Conservation (phyloP, 2,797 vertebrate genomes). For the Lepilemur septentrionalis region DNA sequence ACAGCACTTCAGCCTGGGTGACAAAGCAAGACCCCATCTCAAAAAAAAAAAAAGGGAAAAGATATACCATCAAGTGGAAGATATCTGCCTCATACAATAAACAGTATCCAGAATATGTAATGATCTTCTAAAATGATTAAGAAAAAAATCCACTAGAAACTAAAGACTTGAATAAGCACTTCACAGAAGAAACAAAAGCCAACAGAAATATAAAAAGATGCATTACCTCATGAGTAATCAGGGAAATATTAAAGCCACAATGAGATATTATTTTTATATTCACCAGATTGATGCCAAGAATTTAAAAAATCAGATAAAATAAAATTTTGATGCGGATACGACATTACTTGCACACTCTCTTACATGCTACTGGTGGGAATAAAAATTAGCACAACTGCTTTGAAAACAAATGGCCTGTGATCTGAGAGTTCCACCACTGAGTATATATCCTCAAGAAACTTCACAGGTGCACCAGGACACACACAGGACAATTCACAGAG, state of each 20-base stretch:
- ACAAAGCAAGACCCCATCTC: background rate
- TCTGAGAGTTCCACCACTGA: background rate
- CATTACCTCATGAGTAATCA: background rate
- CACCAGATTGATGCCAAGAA: background rate
- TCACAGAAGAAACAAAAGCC: background rate
- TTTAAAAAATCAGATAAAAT: background rate
- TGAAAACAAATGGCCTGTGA: background rate
- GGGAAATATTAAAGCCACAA: background rate
- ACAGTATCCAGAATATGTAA: background rate
- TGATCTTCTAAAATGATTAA: background rate
- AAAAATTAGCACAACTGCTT: background rate
- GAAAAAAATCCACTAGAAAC: background rate
- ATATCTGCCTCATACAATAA: background rate
- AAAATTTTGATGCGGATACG: background rate
- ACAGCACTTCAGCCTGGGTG: background rate
- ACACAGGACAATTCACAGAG: background rate
- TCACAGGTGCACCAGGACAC: background rate
- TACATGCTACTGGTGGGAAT: background rate
- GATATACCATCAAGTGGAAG: background rate
- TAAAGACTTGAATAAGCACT: background rate
- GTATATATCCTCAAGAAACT: background rate
- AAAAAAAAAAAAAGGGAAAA: background rate
- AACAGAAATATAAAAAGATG: background rate
- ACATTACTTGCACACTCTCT: background rate
- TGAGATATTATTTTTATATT: background rate